phyloP scores from a whole-genome alignment of 2,797 vertebrate genomes.

The Gallirallus australis region DNA sequence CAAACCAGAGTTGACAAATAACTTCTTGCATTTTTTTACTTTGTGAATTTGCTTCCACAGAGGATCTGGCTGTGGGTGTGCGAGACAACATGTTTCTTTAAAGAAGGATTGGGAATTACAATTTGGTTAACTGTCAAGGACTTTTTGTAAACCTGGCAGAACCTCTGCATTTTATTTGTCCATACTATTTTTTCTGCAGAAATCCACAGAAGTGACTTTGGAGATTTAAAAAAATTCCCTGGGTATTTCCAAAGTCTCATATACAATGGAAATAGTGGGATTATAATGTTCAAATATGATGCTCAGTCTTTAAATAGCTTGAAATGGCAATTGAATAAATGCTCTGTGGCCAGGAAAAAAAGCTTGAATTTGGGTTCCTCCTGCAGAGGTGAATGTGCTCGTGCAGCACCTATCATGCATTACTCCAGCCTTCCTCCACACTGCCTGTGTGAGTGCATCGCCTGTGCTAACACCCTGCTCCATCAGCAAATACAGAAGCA shows the following conservation, averaged over 20 bases:
- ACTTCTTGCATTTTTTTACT: neutral
- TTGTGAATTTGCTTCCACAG: neutral
- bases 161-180: neutral
- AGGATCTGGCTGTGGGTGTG: fast-evolving
- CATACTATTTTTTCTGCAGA: neutral
- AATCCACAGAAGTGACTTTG: neutral
- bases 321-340: neutral
- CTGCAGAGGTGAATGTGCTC: neutral
- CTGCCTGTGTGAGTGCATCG: fast-evolving
- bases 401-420: fast-evolving
- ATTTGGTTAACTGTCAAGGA: neutral
- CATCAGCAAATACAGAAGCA: neutral
- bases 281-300: neutral
- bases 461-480: neutral
- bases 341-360: neutral
- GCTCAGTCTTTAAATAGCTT: neutral
- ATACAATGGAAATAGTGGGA: neutral
- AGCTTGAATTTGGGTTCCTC: neutral
- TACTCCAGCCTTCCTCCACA: neutral
- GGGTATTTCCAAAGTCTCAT: neutral
- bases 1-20: conserved; percentile 6
- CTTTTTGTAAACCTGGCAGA: neutral
- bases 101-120: neutral
- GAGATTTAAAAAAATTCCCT: neutral
- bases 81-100: neutral